These are phyloP conservation scores for Notarius lentiginosus DNA, from an alignment of 2,113 vertebrate genomes.

Conservation along the genomic window DNA sequence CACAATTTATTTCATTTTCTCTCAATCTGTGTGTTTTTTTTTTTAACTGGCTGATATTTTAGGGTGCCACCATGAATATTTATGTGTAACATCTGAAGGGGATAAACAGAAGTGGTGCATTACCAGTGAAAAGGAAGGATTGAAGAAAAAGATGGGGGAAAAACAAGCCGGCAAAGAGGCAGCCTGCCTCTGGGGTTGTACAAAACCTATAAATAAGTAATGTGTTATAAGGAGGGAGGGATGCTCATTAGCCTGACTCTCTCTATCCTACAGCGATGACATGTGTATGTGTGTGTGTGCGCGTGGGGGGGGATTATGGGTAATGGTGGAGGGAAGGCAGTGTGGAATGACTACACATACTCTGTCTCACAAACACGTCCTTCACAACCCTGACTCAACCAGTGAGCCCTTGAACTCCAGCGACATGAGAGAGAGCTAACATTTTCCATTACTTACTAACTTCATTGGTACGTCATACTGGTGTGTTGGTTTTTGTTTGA, in stretches of 20 bases:
- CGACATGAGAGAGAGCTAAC: conserved; percentile 30
- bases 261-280: conserved; percentile 51
- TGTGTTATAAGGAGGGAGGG: conserved; percentile 56
- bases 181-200: conserved; percentile 53
- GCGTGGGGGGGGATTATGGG: conserved; percentile 41
- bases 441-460: conserved; percentile 44
- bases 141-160: conserved; percentile 47
- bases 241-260: conserved; percentile 60
- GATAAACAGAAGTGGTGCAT: conserved; percentile 44
- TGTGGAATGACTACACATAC: conserved; percentile 47
- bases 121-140: conserved; percentile 57
- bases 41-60: conserved; percentile 46
- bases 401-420: conserved; percentile 22
- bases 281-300: conserved; percentile 45
- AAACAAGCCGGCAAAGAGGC: conserved; percentile 53
- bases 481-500: conserved; percentile 14
- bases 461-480: conserved; percentile 2
- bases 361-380: conserved; percentile 28
- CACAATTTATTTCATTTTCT: conserved; percentile 15
- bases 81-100: conserved; percentile 53
- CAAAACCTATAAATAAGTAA: conserved; percentile 63
- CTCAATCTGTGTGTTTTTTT: background rate
- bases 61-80: conserved; percentile 55
- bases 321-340: background rate
- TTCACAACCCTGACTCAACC: conserved; percentile 19